Base-by-base conservation (phyloP, 2,113 vertebrate genomes). In the Ctenodactylus gundi region DNA sequence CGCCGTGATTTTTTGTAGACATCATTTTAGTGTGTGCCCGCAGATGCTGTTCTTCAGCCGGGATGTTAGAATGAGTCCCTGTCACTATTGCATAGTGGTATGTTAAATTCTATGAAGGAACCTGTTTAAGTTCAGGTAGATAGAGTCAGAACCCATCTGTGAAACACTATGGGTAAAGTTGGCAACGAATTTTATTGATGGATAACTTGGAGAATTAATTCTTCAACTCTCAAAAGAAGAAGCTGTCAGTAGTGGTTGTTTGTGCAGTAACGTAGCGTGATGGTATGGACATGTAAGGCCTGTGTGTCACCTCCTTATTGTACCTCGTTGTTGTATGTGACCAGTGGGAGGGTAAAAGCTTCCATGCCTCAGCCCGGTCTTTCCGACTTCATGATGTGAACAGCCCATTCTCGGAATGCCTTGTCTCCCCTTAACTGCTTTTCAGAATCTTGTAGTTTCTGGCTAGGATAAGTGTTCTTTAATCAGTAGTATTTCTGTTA, bases 121-220 rank as follows among this genome's bases (percentile, higher is more conserved):
- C 85, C 84, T 83, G 27, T 58, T 87, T 92, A 92, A 81, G 13
- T 49, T 62, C 51, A 73, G 67, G 9, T 70, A 36, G 62, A 72
- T 91, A 86, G 84, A 87, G 49, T 81, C 64, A 85, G 27, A 92
- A 78, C 6, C 34, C n/a, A 60, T 68, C 57, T 84, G 57, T 60
- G 15, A 90, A 95, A 73, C 77, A 41, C 13, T 46, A 1, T 94
- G n/a, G 34, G 49, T 27, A 82, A 88, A 62, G 29, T 60, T 88
- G 51, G 39, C n/a, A 84, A 39, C 11, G n/a, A n/a, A n/a, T n/a
- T 87, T 23, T 84, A 15, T n/a, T 46, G 12, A 9, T 81, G 85
- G 39, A 34, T 68, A 39, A 55, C 18, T 91, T 95, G 15, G 60
- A 88, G 46, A 94, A 75, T 92, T 94, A 90, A 73, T 57, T 36